Evolutionary conservation across 2,797 vertebrate species (phyloP).

Genomic region (Anomalospiza imberbis): DNA sequence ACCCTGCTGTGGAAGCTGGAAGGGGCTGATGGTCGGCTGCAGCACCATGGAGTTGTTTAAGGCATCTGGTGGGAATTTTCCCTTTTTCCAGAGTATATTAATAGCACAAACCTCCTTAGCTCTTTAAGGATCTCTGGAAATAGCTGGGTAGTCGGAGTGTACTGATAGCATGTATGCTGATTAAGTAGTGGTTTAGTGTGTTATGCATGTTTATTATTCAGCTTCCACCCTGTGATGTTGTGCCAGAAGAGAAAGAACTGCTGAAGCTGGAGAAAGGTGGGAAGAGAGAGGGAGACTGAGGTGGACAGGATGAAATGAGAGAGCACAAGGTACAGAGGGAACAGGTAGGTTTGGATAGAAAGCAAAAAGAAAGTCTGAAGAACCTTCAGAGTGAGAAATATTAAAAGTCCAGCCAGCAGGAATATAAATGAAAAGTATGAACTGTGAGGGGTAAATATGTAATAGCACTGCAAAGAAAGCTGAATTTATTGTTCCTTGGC

Average conservation of each 20-base stretch:
- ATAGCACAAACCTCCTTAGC: constrained; percentile 1
- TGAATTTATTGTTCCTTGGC: not conserved
- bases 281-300: not conserved
- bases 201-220: not conserved
- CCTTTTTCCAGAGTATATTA: not conserved
- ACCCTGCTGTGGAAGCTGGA: not conserved
- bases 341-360: not conserved
- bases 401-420: not conserved
- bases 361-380: not conserved
- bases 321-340: not conserved
- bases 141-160: not conserved
- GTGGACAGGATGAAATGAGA: not conserved
- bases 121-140: not conserved
- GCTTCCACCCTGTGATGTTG: not conserved
- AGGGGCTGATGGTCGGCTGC: not conserved
- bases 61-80: not conserved
- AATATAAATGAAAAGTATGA: constrained; percentile 27
- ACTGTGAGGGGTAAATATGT: not conserved
- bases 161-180: not conserved
- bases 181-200: not conserved
- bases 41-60: not conserved
- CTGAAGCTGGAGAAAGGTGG: not conserved
- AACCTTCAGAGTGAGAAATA: not conserved
- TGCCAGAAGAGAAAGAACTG: constrained; percentile 17
- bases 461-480: not conserved